phyloP scores from a whole-genome alignment of 37 sponge, comb jelly and placozoan species.

The Beroe ovata region DNA sequence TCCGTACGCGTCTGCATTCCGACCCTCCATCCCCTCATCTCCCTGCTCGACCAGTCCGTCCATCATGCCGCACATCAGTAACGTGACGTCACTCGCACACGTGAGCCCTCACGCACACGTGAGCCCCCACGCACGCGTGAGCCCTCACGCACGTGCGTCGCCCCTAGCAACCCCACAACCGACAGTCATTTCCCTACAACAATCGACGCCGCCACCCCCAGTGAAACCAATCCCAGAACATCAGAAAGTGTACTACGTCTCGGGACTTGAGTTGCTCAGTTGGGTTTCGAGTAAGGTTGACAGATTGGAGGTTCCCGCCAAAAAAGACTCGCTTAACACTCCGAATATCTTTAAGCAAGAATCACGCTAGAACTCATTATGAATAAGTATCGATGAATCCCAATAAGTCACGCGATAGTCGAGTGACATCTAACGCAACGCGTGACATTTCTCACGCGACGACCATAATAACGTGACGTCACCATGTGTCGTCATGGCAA shows the following conservation, averaged over 20 bases:
- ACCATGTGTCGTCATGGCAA: neutral
- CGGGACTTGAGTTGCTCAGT: conserved; percentile 1
- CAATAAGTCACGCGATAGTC: neutral
- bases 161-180: neutral
- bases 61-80: neutral
- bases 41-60: neutral
- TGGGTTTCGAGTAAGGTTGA: conserved; percentile 39
- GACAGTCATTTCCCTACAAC: neutral
- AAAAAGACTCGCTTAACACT: neutral
- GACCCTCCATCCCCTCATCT: conserved; percentile 21
- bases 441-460: neutral
- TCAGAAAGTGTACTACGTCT: conserved; percentile 42
- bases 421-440: neutral
- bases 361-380: neutral
- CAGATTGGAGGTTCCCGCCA: conserved; percentile 23
- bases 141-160: neutral
- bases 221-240: conserved; percentile 14
- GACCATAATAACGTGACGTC: neutral
- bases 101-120: neutral
- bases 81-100: conserved; percentile 1
- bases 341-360: conserved; percentile 5
- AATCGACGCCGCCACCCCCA: neutral
- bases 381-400: neutral
- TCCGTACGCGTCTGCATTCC: conserved; percentile 35
- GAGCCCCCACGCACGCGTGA: neutral